Percentiles rank a stretch among this genome's conserved stretches.
Evolutionary conservation across 2,888 invertebrate species (phyloP).

Genomic region (Machimus atricapillus): DNA sequence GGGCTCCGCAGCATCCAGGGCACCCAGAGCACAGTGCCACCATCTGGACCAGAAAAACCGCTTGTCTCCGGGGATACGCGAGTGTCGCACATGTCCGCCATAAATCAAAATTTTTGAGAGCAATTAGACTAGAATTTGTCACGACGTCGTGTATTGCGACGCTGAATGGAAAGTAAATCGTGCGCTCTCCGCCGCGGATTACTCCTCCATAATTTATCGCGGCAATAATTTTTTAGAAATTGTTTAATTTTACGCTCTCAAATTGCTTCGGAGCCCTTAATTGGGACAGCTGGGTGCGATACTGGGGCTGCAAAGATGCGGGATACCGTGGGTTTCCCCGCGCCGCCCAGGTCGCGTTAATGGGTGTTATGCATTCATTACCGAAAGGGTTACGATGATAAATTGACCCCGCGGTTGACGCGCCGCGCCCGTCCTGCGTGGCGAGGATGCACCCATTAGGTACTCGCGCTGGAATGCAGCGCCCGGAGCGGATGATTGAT

Average conservation of each 20-base stretch:
- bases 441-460: constrained; percentile 5
- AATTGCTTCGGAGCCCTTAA: not conserved
- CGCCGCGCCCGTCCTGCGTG: not conserved
- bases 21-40: not conserved
- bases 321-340: not conserved
- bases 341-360: not conserved
- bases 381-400: constrained; percentile 12
- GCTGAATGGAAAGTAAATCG: not conserved
- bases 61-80: not conserved
- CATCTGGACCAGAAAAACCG: constrained; percentile 39
- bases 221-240: constrained; percentile 33
- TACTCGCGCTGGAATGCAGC: not conserved
- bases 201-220: constrained; percentile 16
- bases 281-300: not conserved
- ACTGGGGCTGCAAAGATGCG: not conserved
- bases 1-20: not conserved
- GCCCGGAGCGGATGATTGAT: constrained; percentile 23
- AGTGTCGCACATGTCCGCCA: constrained; percentile 30
- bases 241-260: constrained; percentile 20
- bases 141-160: not conserved
- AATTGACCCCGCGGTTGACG: constrained; percentile 18
- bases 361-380: constrained; percentile 33
- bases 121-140: constrained; percentile 41
- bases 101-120: constrained; percentile 42
- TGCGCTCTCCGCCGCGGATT: not conserved